These are phyloP conservation scores for Lasioglossum marginatum DNA, from an alignment of 2,888 invertebrate genomes.

Conservation along the genomic window DNA sequence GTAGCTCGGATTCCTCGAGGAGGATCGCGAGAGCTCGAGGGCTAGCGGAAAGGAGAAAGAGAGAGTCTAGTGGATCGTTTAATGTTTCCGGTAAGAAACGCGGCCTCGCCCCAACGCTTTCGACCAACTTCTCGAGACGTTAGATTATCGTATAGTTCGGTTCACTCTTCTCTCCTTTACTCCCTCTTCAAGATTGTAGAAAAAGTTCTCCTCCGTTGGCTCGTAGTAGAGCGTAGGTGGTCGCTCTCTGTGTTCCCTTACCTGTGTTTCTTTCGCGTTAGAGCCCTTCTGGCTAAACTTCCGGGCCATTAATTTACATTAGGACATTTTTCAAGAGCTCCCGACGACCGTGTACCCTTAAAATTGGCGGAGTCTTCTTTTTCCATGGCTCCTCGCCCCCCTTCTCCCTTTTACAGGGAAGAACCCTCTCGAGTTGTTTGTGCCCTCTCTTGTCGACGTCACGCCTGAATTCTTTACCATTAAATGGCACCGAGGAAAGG, in stretches of 20 bases:
- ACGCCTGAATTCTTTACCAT: constrained; percentile 66
- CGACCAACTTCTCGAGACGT: constrained; percentile 71
- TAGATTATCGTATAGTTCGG: constrained; percentile 72
- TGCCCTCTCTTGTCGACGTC: constrained; percentile 60
- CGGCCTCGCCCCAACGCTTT: constrained; percentile 69
- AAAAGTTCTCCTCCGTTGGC: constrained; percentile 63
- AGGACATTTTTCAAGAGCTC: constrained; percentile 78
- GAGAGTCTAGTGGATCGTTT: constrained; percentile 69
- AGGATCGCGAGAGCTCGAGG: constrained; percentile 66
- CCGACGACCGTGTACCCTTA: constrained; percentile 63
- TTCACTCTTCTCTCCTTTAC: constrained; percentile 20
- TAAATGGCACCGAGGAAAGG: constrained; percentile 54
- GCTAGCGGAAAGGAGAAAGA: constrained; percentile 64
- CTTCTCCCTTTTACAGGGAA: constrained; percentile 11
- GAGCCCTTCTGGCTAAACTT: constrained; percentile 76
- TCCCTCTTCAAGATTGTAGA: constrained; percentile 36
- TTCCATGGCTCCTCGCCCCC: constrained; percentile 43
- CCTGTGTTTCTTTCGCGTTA: constrained; percentile 71
- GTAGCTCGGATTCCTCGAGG: constrained; percentile 37
- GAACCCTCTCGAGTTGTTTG: constrained; percentile 50
- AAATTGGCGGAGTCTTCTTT: constrained; percentile 71
- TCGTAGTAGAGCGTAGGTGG: constrained; percentile 54
- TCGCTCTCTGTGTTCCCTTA: constrained; percentile 47
- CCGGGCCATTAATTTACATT: constrained; percentile 81
- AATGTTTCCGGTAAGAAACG: constrained; percentile 69